Conservation (phyloP, 2,888 invertebrate species). For the Linnaemya vulpina region DNA sequence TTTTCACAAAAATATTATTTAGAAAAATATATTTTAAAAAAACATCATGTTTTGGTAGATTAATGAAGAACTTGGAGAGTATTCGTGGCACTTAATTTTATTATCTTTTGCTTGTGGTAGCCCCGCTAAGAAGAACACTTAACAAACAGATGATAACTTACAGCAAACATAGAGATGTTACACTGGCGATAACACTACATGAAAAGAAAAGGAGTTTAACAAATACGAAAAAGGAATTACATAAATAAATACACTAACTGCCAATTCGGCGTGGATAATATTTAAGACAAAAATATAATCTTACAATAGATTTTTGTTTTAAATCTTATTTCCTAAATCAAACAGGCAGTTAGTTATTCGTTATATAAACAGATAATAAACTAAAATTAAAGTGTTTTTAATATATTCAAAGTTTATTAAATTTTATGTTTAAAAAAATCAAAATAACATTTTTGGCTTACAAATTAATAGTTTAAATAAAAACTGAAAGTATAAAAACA, state of each 20-base stretch:
- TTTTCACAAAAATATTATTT: too few species aligned
- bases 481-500: slow-evolving; percentile 55
- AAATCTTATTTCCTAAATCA: too few species aligned
- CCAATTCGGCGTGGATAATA: too few species aligned
- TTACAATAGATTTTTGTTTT: too few species aligned
- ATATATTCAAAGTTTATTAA: slow-evolving; percentile 57
- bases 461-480: slow-evolving; percentile 34
- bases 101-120: too few species aligned
- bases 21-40: too few species aligned
- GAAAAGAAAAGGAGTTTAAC: slow-evolving; percentile 16
- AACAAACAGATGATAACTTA: slow-evolving; percentile 42
- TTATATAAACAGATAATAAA: slow-evolving; percentile 2
- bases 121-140: neutral
- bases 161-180: slow-evolving; percentile 57
- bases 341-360: too few species aligned
- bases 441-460: slow-evolving; percentile 47
- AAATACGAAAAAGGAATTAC: slow-evolving; percentile 21
- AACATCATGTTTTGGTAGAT: too few species aligned
- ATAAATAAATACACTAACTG: slow-evolving; percentile 5
- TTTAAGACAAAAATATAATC: too few species aligned
- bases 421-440: slow-evolving; percentile 48
- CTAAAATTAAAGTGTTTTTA: slow-evolving; percentile 40
- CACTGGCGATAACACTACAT: slow-evolving; percentile 54
- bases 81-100: too few species aligned
- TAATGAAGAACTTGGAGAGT: too few species aligned